These are phyloP conservation scores for Rhagonycha lutea DNA, from an alignment of 2,888 invertebrate species.

Conservation along the genomic window DNA sequence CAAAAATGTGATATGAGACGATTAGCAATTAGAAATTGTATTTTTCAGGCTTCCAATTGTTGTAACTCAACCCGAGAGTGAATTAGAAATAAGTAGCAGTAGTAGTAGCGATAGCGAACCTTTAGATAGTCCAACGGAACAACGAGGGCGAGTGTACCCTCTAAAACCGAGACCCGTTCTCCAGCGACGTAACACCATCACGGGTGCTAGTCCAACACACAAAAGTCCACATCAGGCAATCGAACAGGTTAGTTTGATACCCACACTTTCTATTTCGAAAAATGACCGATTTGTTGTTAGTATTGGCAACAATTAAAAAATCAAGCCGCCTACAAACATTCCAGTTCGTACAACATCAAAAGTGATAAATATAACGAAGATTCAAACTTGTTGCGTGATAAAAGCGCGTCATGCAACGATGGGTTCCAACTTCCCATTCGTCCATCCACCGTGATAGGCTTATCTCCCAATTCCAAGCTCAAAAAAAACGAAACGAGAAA, in stretches of 20 bases:
- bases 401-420: constrained; percentile 78
- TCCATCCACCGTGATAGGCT: constrained; percentile 63
- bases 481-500: constrained; percentile 47
- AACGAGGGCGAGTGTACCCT: constrained; percentile 66
- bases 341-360: constrained; percentile 52
- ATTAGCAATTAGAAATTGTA: neutral
- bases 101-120: constrained; percentile 64
- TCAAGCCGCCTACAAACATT: constrained; percentile 55
- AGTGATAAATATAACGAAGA: constrained; percentile 52
- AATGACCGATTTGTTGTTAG: constrained; percentile 50
- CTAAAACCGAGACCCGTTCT: constrained; percentile 76
- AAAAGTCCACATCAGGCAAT: constrained; percentile 67
- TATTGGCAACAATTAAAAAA: constrained; percentile 76
- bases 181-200: constrained; percentile 85
- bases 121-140: constrained; percentile 57
- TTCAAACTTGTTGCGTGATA: constrained; percentile 68
- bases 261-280: neutral
- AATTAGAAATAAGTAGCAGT: constrained; percentile 52
- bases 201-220: constrained; percentile 76
- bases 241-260: constrained; percentile 62
- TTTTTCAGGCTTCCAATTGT: constrained; percentile 39
- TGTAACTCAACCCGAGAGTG: constrained; percentile 40
- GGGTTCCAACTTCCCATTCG: constrained; percentile 71
- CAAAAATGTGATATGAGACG: no score
- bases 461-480: constrained; percentile 39